Conservation (phyloP, 2,113 vertebrate species). For the Chaetops frenatus region DNA sequence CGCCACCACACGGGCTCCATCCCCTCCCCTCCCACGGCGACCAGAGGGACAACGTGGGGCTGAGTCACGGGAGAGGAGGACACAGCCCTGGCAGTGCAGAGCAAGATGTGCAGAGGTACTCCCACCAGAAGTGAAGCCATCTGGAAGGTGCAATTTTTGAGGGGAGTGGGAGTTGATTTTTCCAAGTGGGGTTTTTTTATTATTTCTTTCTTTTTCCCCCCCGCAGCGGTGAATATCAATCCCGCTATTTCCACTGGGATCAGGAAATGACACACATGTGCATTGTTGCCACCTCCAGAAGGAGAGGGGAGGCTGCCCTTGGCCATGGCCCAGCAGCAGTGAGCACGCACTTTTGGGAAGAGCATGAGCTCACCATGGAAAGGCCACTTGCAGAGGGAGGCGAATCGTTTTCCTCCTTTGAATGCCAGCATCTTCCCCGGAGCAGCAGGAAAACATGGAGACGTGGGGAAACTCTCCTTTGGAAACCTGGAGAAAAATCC, state of each 20-base stretch:
- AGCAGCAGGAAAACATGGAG: neutral
- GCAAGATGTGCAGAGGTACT: neutral
- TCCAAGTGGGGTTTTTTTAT: neutral
- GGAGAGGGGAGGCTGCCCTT: constrained; percentile 1
- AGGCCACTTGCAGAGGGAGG: neutral
- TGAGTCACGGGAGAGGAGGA: neutral
- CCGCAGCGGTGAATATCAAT: neutral
- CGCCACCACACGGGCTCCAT: fast-evolving
- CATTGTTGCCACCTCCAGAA: constrained; percentile 51
- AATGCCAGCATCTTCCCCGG: neutral
- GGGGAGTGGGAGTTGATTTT: neutral
- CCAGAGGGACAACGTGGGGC: fast-evolving
- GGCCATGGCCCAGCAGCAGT: constrained; percentile 10
- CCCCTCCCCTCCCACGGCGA: neutral
- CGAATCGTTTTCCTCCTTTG: neutral
- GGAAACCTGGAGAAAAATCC: neutral
- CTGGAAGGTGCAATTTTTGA: neutral
- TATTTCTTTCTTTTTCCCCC: neutral
- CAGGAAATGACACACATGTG: constrained; percentile 59
- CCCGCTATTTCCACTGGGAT: neutral
- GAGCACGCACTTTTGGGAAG: constrained; percentile 37
- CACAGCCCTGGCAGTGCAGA: neutral
- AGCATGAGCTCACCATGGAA: neutral
- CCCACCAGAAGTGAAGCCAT: neutral
- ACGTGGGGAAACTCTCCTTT: neutral